A percentile compares a stretch with the other conserved stretches of the same genome.
Conservation (phyloP, 2,797 vertebrate species). For the Poeciliopsis gracilis region DNA sequence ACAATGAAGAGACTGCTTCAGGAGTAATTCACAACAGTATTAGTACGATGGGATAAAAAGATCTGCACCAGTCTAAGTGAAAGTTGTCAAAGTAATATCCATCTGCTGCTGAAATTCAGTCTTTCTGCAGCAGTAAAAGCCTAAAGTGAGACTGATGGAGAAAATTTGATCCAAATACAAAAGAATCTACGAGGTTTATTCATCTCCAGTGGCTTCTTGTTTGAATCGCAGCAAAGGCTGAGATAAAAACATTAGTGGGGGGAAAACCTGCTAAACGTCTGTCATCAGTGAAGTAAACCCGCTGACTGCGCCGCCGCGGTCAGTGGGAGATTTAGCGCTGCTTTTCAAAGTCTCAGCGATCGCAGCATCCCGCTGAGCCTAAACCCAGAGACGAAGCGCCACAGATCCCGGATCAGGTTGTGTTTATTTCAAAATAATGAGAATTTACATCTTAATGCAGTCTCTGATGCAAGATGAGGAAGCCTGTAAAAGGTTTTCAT, state of each 20-base stretch:
- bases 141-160: background rate
- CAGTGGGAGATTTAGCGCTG: conserved; percentile 10
- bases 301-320: background rate
- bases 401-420: conserved; percentile 8
- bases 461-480: conserved; percentile 5
- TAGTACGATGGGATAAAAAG: background rate
- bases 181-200: background rate
- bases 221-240: background rate
- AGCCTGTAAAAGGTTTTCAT: conserved; percentile 12
- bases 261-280: background rate
- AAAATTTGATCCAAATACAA: background rate
- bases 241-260: background rate
- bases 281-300: conserved; percentile 13
- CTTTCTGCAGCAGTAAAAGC: background rate
- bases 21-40: background rate
- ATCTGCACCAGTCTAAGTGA: background rate
- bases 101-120: background rate
- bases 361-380: background rate
- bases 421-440: background rate
- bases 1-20: background rate
- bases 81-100: background rate
- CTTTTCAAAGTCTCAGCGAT: conserved; percentile 15
- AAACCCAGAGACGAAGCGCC: conserved; percentile 5
- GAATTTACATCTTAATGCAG: conserved; percentile 11
- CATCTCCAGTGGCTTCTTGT: background rate